Evolutionary conservation across 1,140 invertebrate species (phyloP).

Genomic region (Nephotettix cincticeps): DNA sequence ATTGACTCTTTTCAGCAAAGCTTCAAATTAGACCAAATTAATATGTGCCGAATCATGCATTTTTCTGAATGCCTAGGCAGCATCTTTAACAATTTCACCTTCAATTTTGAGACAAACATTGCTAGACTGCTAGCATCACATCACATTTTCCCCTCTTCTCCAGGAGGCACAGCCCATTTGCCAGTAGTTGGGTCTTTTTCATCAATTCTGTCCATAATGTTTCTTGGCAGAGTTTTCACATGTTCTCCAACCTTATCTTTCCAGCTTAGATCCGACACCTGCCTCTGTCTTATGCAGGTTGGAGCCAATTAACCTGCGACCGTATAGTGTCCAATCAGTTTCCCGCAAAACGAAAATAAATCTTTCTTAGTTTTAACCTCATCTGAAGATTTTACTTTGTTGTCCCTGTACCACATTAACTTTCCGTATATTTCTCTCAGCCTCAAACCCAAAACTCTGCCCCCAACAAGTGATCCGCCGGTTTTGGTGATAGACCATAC

Average conservation of each 20-base stretch:
- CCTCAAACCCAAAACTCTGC: neutral
- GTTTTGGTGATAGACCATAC: neutral
- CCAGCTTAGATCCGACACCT: neutral
- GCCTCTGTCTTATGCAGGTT: neutral
- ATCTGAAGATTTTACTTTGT: neutral
- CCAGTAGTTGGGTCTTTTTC: neutral
- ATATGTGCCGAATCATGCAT: neutral
- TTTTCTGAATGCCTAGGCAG: too few relatives aligned
- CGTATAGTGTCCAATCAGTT: too few relatives aligned
- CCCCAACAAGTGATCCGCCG: neutral
- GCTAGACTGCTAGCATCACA: neutral
- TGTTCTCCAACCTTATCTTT: too few relatives aligned
- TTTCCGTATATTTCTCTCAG: neutral
- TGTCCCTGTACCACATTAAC: conserved; percentile 10
- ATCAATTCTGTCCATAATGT: neutral
- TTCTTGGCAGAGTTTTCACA: too few relatives aligned
- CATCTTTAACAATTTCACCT: too few relatives aligned
- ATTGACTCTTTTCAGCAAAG: neutral
- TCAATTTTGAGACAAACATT: too few relatives aligned
- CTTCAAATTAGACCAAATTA: too few relatives aligned
- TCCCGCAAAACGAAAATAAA: too few relatives aligned
- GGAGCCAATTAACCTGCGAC: neutral
- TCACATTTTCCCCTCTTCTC: neutral
- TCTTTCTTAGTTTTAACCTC: neutral
- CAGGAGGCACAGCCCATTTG: neutral